phyloP scores from a whole-genome alignment of 2,888 invertebrate genomes.

The Lottia scabra region DNA sequence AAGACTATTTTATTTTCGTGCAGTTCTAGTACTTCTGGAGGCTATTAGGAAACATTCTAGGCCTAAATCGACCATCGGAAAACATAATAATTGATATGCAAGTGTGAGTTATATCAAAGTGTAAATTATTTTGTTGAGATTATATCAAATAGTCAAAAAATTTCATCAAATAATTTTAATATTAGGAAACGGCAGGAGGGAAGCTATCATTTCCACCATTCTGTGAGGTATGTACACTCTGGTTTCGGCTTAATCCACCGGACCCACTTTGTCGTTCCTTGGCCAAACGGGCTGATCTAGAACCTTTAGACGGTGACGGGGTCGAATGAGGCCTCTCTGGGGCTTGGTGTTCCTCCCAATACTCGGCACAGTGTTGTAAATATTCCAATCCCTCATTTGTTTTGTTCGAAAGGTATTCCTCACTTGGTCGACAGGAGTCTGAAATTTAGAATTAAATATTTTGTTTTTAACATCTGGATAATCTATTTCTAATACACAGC shows the following conservation, averaged over 20 bases:
- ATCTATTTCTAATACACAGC: background rate
- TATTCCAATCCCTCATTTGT: constrained; percentile 42
- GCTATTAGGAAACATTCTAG: too few species aligned
- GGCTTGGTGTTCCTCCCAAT: constrained; percentile 45
- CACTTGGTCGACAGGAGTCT: constrained; percentile 38
- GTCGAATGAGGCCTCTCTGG: constrained; percentile 34
- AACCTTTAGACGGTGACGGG: constrained; percentile 16
- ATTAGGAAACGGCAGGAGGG: background rate
- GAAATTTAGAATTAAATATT: constrained; percentile 6
- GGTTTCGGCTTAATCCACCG: background rate
- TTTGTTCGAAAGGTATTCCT: constrained; percentile 33
- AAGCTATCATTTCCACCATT: background rate
- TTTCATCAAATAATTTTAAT: too few species aligned
- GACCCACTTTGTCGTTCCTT: background rate
- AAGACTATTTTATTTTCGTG: too few species aligned
- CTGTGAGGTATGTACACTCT: background rate
- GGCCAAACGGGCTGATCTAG: background rate
- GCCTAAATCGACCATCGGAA: too few species aligned
- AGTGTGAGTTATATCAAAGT: too few species aligned
- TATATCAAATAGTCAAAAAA: too few species aligned
- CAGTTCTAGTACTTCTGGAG: too few species aligned
- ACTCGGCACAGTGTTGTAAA: constrained; percentile 45
- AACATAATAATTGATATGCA: too few species aligned
- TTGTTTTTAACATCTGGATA: background rate
- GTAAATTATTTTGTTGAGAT: too few species aligned